Evolutionary conservation across 2,113 vertebrate genomes (phyloP).

Genomic region (Sander vitreus): DNA sequence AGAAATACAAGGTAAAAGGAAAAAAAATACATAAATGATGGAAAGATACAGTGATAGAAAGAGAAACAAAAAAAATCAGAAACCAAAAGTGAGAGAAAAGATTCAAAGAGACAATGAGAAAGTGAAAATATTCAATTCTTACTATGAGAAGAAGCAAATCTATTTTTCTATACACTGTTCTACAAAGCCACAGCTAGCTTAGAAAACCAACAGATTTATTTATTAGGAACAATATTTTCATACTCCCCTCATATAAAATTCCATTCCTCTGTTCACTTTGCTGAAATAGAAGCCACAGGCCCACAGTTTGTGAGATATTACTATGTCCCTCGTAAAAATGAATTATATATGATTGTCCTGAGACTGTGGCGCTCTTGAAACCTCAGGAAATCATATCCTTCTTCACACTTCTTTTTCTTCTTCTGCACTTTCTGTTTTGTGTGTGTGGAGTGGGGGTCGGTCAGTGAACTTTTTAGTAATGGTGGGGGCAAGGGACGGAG

Average conservation of each 20-base stretch:
- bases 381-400: slow-evolving; percentile 55
- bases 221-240: slow-evolving; percentile 71
- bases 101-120: slow-evolving; percentile 6
- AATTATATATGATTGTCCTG: slow-evolving; percentile 71
- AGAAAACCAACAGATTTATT: slow-evolving; percentile 59
- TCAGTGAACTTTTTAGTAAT: slow-evolving; percentile 61
- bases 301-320: slow-evolving; percentile 58
- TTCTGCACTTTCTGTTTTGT: slow-evolving; percentile 19
- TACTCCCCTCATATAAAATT: slow-evolving; percentile 64
- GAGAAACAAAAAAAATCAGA: background rate
- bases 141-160: slow-evolving; percentile 25
- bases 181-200: slow-evolving; percentile 23
- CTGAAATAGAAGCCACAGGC: slow-evolving; percentile 48
- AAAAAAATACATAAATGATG: background rate
- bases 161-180: slow-evolving; percentile 25
- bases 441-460: background rate
- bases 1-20: background rate
- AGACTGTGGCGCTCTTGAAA: slow-evolving; percentile 55
- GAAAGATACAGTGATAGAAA: background rate
- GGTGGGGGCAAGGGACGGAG: slow-evolving; percentile 17
- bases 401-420: slow-evolving; percentile 27
- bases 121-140: slow-evolving; percentile 30
- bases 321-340: slow-evolving; percentile 61
- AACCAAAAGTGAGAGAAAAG: background rate
- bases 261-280: slow-evolving; percentile 61